Conservation (phyloP, 2,888 invertebrate species). For the Oligia strigilis region DNA sequence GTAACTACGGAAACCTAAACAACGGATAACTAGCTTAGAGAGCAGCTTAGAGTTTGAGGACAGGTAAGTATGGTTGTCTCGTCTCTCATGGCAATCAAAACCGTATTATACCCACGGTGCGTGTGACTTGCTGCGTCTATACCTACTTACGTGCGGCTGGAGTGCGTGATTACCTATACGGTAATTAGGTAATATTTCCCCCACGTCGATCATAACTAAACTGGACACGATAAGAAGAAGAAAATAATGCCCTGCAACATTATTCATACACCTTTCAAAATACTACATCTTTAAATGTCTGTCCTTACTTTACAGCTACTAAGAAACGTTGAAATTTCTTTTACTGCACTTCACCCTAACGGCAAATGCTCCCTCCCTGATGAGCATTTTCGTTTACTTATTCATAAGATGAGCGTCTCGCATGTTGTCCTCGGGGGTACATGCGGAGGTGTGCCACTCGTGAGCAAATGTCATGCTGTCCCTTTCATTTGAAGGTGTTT, state of each 20-base stretch:
- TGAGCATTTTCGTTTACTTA: slow-evolving; percentile 18
- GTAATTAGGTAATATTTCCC: background rate
- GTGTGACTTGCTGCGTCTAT: background rate
- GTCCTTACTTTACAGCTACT: background rate
- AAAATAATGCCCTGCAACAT: background rate
- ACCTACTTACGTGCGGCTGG: background rate
- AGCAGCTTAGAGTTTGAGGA: background rate
- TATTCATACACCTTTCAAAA: background rate
- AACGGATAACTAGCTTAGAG: background rate
- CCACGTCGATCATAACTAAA: background rate
- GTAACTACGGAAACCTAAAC: background rate
- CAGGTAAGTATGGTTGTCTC: background rate
- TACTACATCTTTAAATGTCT: background rate
- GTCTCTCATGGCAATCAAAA: background rate
- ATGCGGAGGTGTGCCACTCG: background rate
- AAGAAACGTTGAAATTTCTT: background rate
- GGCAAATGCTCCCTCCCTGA: background rate
- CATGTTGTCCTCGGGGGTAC: background rate
- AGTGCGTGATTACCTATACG: background rate
- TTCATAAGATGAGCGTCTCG: slow-evolving; percentile 26
- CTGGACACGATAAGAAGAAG: background rate
- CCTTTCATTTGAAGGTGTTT: background rate
- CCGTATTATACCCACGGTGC: too few relatives aligned
- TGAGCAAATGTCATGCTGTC: background rate
- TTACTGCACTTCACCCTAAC: background rate